Conservation (phyloP, 2,888 invertebrate species). For the Pollenia amentaria region DNA sequence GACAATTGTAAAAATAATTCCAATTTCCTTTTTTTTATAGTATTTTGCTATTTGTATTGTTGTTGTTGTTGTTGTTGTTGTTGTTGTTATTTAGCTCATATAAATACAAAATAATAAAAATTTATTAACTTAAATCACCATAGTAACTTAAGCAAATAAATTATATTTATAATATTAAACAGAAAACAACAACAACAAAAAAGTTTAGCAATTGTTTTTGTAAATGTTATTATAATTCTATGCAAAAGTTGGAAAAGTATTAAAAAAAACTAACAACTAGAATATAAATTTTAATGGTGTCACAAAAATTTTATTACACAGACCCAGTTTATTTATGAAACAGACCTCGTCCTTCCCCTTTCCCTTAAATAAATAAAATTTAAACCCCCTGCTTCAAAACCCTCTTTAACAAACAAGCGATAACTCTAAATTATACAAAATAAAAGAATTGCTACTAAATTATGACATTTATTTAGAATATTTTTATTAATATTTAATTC, state of each 20-base stretch:
- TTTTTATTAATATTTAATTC: constrained; percentile 22
- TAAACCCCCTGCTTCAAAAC: neutral
- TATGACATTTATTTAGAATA: constrained; percentile 41
- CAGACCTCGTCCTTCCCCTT: neutral
- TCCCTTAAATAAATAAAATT: too few relatives aligned
- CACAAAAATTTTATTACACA: constrained; percentile 73
- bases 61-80: constrained; percentile 20
- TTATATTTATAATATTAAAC: constrained; percentile 47
- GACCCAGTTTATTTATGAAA: constrained; percentile 68
- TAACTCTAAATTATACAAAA: neutral
- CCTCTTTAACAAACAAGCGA: neutral
- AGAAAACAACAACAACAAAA: constrained; percentile 5
- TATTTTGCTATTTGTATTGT: neutral
- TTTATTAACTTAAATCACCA: constrained; percentile 72
- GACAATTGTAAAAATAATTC: constrained; percentile 48
- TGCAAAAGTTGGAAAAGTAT: constrained; percentile 4
- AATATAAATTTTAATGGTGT: constrained; percentile 74
- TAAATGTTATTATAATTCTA: constrained; percentile 47
- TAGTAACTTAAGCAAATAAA: constrained; percentile 62
- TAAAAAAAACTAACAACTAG: constrained; percentile 53
- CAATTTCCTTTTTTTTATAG: constrained; percentile 10
- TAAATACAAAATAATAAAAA: constrained; percentile 73
- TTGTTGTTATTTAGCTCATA: constrained; percentile 68
- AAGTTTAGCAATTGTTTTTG: constrained; percentile 4
- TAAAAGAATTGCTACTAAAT: constrained; percentile 41